These are phyloP conservation scores for Pseudolaguvia tuberculata DNA, from an alignment of 2,113 vertebrate species.

Conservation along the genomic window DNA sequence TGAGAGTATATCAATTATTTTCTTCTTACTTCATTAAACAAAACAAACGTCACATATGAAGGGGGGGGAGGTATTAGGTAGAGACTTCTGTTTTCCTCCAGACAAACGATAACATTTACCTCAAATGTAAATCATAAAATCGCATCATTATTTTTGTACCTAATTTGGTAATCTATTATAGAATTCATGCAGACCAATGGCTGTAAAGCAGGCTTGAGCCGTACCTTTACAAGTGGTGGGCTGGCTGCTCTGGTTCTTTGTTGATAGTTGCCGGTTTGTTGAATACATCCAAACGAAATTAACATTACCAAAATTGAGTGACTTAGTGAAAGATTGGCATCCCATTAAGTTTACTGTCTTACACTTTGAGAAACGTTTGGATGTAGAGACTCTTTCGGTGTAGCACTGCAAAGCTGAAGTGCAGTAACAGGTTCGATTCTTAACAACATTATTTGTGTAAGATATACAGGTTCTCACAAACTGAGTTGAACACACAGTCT, in stretches of 20 bases:
- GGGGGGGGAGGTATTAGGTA: too few species aligned
- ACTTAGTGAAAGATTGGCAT: not conserved
- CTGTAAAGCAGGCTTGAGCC: not conserved
- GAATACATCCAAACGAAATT: slow-evolving; percentile 12
- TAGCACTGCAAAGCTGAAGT: not conserved
- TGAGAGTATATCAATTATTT: too few species aligned
- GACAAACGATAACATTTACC: too few species aligned
- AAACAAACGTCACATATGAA: too few species aligned
- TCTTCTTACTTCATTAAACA: too few species aligned
- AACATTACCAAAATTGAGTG: slow-evolving; percentile 7
- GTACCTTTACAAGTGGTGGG: slow-evolving; percentile 7
- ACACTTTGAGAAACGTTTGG: not conserved
- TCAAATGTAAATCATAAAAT: not conserved
- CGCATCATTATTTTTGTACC: not conserved
- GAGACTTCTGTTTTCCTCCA: too few species aligned
- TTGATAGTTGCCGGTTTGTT: not conserved
- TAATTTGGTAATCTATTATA: not conserved
- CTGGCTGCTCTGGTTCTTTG: slow-evolving; percentile 19
- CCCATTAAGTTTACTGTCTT: not conserved
- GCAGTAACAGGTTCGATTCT: not conserved
- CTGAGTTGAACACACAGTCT: not conserved
- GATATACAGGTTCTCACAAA: not conserved
- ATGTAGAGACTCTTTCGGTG: not conserved
- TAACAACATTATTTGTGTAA: not conserved
- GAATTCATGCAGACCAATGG: slow-evolving; percentile 7